Conservation (phyloP, 2,888 invertebrate species). For the Sinopyrophorus schimmeli region DNA sequence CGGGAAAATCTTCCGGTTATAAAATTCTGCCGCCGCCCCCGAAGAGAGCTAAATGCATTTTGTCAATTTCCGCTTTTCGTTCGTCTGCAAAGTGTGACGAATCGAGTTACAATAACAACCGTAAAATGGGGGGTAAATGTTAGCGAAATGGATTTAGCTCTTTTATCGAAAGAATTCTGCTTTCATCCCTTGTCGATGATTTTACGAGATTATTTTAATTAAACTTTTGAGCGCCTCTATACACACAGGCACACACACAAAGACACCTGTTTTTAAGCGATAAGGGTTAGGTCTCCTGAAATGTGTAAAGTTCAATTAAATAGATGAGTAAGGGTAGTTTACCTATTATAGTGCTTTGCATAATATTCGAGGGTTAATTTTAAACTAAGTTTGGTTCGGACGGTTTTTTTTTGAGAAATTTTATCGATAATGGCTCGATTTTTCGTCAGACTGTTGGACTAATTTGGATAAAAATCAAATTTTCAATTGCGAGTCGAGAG, state of each 20-base stretch:
- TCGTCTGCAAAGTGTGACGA: slow-evolving; percentile 13
- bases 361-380: too few relatives aligned
- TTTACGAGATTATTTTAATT: too few relatives aligned
- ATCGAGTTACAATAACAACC: slow-evolving; percentile 26
- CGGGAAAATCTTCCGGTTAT: slow-evolving; percentile 1
- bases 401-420: too few relatives aligned
- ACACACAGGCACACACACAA: background rate
- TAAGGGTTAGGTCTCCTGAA: slow-evolving; percentile 8
- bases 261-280: slow-evolving; percentile 15
- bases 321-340: too few relatives aligned
- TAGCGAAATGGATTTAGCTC: slow-evolving; percentile 8
- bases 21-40: slow-evolving; percentile 1
- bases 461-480: too few relatives aligned
- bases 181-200: too few relatives aligned
- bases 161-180: slow-evolving; percentile 5
- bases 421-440: too few relatives aligned
- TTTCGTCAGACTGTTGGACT: too few relatives aligned
- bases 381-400: too few relatives aligned
- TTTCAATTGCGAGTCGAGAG: too few relatives aligned
- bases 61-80: slow-evolving; percentile 17
- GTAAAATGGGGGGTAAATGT: slow-evolving; percentile 18
- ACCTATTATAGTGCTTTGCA: too few relatives aligned
- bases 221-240: slow-evolving; percentile 2
- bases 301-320: slow-evolving; percentile 8
- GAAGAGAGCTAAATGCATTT: slow-evolving; percentile 13